These are phyloP conservation scores for Tipula lateralis DNA, from an alignment of 2,888 invertebrate species.

Conservation along the genomic window DNA sequence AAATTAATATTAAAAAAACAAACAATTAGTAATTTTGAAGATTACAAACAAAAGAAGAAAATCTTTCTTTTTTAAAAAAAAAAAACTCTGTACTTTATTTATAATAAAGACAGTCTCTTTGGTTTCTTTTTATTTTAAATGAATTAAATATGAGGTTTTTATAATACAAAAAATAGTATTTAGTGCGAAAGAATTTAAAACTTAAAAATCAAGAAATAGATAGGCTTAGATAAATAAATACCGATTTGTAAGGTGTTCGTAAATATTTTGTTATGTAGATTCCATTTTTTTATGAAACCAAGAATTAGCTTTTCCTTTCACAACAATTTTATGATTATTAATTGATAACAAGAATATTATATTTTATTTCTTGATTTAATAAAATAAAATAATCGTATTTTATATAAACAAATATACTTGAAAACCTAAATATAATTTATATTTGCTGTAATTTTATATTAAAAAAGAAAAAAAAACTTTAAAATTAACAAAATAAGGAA, in stretches of 20 bases:
- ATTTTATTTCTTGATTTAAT: background rate
- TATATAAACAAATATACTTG: background rate
- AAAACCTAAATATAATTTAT: background rate
- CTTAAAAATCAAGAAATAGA: constrained; percentile 20
- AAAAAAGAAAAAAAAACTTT: background rate
- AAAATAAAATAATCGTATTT: background rate
- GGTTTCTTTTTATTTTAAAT: background rate
- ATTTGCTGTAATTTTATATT: constrained; percentile 19
- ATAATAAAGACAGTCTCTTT: background rate
- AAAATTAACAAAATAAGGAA: background rate
- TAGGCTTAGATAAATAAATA: constrained; percentile 7
- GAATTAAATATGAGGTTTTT: background rate
- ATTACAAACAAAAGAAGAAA: background rate
- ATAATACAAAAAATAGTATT: background rate
- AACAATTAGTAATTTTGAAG: background rate
- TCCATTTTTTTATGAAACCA: background rate
- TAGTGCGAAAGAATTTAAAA: constrained; percentile 25
- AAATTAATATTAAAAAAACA: constrained; percentile 26
- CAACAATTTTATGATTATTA: background rate
- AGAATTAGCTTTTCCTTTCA: background rate
- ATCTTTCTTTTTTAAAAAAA: background rate
- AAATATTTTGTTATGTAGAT: constrained; percentile 28
- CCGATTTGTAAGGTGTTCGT: constrained; percentile 25
- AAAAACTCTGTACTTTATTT: background rate
- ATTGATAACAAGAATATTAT: background rate